Percentiles rank a stretch among this genome's conserved stretches.
These are phyloP conservation scores for Hedya salicella DNA, from an alignment of 2,888 invertebrate genomes.

Conservation along the genomic window DNA sequence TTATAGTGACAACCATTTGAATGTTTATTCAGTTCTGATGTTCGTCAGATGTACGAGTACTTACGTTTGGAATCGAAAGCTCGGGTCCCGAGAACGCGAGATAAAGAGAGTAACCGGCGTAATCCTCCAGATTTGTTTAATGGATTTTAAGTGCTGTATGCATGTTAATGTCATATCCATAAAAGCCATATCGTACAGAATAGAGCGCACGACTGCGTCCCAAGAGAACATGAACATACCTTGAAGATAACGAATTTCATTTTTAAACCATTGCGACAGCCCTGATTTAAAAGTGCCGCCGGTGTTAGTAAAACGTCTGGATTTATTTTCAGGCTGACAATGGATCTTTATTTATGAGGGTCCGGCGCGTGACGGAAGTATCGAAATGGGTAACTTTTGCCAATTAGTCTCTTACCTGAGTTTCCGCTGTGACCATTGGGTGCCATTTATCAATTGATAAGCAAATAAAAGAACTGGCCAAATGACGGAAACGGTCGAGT, in stretches of 20 bases:
- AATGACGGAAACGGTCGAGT: neutral
- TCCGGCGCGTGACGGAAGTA: conserved; percentile 53
- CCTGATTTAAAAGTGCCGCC: conserved; percentile 34
- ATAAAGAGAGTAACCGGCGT: conserved; percentile 63
- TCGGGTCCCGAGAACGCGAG: conserved; percentile 55
- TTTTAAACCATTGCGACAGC: conserved; percentile 30
- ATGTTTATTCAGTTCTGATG: neutral
- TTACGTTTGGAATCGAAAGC: conserved; percentile 57
- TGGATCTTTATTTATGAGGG: conserved; percentile 46
- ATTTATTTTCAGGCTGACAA: conserved; percentile 46
- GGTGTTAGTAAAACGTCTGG: conserved; percentile 44
- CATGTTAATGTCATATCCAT: conserved; percentile 71
- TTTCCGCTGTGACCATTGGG: conserved; percentile 49
- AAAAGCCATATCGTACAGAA: conserved; percentile 51
- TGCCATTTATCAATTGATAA: conserved; percentile 25
- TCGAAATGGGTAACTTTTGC: conserved; percentile 52
- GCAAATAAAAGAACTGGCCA: neutral
- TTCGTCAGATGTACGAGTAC: conserved; percentile 54
- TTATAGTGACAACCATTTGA: neutral
- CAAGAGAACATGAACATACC: conserved; percentile 34
- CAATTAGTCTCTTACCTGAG: conserved; percentile 48
- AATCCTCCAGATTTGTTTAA: conserved; percentile 73
- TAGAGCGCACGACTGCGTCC: conserved; percentile 35
- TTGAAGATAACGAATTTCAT: conserved; percentile 32
- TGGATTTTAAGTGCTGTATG: conserved; percentile 74